Base-by-base conservation (phyloP, 2,113 vertebrate genomes). In the Microcebus lehilahytsara region DNA sequence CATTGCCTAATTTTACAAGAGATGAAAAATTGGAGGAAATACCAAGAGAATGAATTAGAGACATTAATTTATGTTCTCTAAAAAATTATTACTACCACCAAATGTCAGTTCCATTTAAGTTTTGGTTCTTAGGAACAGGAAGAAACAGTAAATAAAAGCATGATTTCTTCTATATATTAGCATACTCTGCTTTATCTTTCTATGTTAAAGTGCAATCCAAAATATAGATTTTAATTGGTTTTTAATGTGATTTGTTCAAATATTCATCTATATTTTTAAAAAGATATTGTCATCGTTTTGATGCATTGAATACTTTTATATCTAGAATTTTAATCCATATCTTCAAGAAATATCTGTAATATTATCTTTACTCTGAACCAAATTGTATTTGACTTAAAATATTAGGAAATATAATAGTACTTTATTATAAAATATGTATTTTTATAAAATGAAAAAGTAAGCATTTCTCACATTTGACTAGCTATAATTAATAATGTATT, bases 401-500 rank as follows among this genome's bases (percentile, higher is more conserved):
- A 42, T 85, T 64, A 92, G 20, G 88, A 66, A 84, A n/a, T 74
- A 58, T 56, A 91, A 91, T 23, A 83, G 67, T 78, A 87, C 46
- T 83, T 27, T 78, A 53, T 60, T 92, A 86, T 93, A 60, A 97
- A 95, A 91, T 9, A 79, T 32, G 11, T 40, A 93, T 93, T 93
- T 95, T 60, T 77, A 92, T 79, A 4, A 93, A 97, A 88, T 74
- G 22, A 75, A 93, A 95, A 92, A 85, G 5, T 22, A 94, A 74
- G 32, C 23, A 71, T 95, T 96, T 93, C 37, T 91, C 62, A 88
- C 25, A 96, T 90, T 60, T 94, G 81, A 87, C 42, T 92, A 90
- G n/a, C 46, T 96, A 79, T 72, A 96, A 88, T 96, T 92, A 96
- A 85, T 94, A 88, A 96, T 93, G 12, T 56, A 71, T 85, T 96